phyloP scores from a whole-genome alignment of 2,888 invertebrate species.

The Abrostola triplasia region DNA sequence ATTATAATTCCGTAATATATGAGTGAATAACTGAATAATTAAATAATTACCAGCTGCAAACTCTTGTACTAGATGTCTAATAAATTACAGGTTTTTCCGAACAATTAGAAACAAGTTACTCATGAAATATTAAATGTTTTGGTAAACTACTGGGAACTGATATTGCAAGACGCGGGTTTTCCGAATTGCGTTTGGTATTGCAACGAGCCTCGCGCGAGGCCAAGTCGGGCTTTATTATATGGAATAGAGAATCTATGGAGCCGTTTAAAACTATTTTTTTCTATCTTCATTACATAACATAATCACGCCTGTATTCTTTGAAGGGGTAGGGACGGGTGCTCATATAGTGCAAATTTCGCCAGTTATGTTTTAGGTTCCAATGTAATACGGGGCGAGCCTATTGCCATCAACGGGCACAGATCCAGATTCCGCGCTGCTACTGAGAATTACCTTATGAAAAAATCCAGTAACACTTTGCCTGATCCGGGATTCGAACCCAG shows the following conservation, averaged over 20 bases:
- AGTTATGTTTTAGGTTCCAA: too few species aligned
- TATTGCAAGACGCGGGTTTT: slow-evolving; percentile 81
- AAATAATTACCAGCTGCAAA: slow-evolving; percentile 3
- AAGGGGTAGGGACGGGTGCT: too few species aligned
- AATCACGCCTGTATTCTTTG: too few species aligned
- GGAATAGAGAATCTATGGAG: slow-evolving; percentile 46
- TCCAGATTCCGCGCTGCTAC: too few species aligned
- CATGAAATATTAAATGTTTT: slow-evolving; percentile 55
- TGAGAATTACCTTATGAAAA: too few species aligned
- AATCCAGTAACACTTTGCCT: too few species aligned
- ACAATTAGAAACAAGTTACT: slow-evolving; percentile 37
- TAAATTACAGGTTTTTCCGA: slow-evolving; percentile 43
- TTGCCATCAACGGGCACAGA: too few species aligned
- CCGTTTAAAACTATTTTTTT: background rate
- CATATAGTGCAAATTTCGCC: too few species aligned
- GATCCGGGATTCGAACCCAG: too few species aligned
- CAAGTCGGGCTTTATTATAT: slow-evolving; percentile 57
- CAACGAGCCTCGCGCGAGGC: slow-evolving; percentile 71
- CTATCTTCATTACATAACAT: too few species aligned
- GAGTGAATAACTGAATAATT: slow-evolving; percentile 6
- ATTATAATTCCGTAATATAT: slow-evolving; percentile 15
- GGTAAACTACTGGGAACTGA: slow-evolving; percentile 65
- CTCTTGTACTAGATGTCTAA: slow-evolving; percentile 25
- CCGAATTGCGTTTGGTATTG: slow-evolving; percentile 78
- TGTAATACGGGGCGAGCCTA: too few species aligned